These are phyloP conservation scores for Stegastes partitus DNA, from an alignment of 2,113 vertebrate genomes.

Conservation along the genomic window DNA sequence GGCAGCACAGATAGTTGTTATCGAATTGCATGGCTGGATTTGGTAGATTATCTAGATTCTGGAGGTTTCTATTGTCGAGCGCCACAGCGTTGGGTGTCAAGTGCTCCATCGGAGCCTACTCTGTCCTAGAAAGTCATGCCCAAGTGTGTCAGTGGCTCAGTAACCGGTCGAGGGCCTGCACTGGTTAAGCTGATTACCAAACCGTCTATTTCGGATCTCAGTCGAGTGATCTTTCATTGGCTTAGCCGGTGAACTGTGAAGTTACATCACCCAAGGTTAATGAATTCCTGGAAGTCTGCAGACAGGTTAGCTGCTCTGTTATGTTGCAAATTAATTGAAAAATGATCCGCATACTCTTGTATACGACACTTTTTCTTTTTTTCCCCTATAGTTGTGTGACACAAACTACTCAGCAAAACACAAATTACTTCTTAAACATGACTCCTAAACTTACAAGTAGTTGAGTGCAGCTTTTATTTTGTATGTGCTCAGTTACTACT, in stretches of 20 bases:
- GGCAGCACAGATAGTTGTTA: background rate
- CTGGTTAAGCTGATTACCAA: slow-evolving; percentile 74
- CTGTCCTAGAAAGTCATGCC: slow-evolving; percentile 36
- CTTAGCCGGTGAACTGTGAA: slow-evolving; percentile 51
- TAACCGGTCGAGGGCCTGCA: slow-evolving; percentile 24
- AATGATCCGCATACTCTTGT: background rate
- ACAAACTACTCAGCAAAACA: background rate
- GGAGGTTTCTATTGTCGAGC: background rate
- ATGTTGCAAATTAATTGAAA: background rate
- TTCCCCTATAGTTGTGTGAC: background rate
- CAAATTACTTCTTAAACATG: too few relatives aligned
- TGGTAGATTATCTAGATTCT: background rate
- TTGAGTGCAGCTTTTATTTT: too few relatives aligned
- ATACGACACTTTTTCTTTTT: too few relatives aligned
- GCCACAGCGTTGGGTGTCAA: slow-evolving; percentile 4
- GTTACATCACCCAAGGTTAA: slow-evolving; percentile 64
- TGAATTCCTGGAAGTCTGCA: slow-evolving; percentile 36
- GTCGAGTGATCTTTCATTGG: slow-evolving; percentile 66
- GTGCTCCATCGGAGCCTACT: background rate
- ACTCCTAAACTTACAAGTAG: too few relatives aligned
- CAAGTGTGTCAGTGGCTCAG: slow-evolving; percentile 73
- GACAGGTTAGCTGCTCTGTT: slow-evolving; percentile 22
- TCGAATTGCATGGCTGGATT: too few relatives aligned
- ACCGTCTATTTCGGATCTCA: slow-evolving; percentile 73
- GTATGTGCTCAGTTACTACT: too few relatives aligned